Conservation (phyloP, 2,888 invertebrate genomes). For the Eristalis intricaria region DNA sequence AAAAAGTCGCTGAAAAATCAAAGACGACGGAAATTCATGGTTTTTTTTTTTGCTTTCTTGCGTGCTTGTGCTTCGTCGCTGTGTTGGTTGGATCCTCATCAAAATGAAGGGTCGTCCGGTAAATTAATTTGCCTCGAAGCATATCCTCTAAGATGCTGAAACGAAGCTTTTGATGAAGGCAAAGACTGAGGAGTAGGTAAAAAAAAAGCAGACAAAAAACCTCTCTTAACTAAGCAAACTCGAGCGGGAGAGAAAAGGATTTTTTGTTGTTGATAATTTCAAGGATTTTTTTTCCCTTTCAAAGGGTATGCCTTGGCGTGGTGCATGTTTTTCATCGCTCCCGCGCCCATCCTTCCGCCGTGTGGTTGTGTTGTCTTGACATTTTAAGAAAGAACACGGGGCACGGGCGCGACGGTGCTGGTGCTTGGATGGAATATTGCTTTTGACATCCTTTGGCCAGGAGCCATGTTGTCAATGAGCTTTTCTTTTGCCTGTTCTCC, state of each 20-base stretch:
- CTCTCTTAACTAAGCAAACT: slow-evolving; percentile 36
- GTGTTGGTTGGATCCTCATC: slow-evolving; percentile 58
- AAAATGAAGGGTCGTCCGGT: slow-evolving; percentile 72
- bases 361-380: slow-evolving; percentile 49
- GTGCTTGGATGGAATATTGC: slow-evolving; percentile 31
- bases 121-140: slow-evolving; percentile 70
- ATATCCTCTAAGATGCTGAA: slow-evolving; percentile 40
- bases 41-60: slow-evolving; percentile 1
- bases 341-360: background rate
- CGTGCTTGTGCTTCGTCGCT: background rate
- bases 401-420: background rate
- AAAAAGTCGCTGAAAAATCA: slow-evolving; percentile 61
- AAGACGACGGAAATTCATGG: slow-evolving; percentile 58
- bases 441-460: slow-evolving; percentile 39
- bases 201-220: slow-evolving; percentile 8
- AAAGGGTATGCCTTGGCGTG: slow-evolving; percentile 23
- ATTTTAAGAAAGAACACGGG: slow-evolving; percentile 11
- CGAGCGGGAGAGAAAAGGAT: slow-evolving; percentile 25
- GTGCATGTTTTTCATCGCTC: slow-evolving; percentile 1
- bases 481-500: background rate
- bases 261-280: slow-evolving; percentile 55
- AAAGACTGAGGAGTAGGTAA: background rate
- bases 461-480: slow-evolving; percentile 35
- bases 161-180: slow-evolving; percentile 35
- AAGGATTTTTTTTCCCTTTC: background rate